Evolutionary conservation across 2,888 invertebrate species (phyloP), one percentile per base, ranked within the genome.

Genomic region (Theristus sp.): DNA sequence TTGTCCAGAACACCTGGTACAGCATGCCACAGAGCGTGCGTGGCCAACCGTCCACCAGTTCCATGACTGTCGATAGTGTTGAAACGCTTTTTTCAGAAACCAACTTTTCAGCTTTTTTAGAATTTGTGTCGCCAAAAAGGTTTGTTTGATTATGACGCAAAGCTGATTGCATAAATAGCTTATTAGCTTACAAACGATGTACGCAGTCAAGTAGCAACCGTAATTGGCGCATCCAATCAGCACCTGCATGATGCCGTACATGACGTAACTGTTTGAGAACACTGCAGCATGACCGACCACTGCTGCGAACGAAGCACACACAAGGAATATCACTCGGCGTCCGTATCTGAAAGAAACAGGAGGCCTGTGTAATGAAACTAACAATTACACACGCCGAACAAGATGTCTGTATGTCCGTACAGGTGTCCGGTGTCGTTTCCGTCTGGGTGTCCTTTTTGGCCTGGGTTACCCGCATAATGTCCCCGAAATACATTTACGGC

Each of bases 271-370:
- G 17, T 26, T 10, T 1, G 38, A 20, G 13, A 62, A 24, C 20
- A 47, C 27, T 3, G 47, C 28, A 1, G 31, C 20, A 52, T 52
- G 59, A 13, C 53, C 62, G 17, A 64, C 59, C 17, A 60, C 31
- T 3, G 66, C 30, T 29, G 62, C 60, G 13, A 65, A 52, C 29
- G 60, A 38, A 13, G 62, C 52, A 29, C 62, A 61, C 1, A 64
- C 57, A 17, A 65, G 57, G 0, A 67, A 64, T 2, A 62, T 58
- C 13, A 63, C 61, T 25, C 64, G 58, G 56, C 67, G 58, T 1
- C 67, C 67, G 22, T 61, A 57, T 30, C 67, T 67, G 56, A 22
- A 6, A 38, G n/a, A n/a, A n/a, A n/a, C n/a, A n/a, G n/a, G n/a
- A n/a, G n/a, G n/a, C n/a, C n/a, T n/a, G n/a, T n/a, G n/a, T n/a